Conservation (phyloP, 35 echinoderm and acorn worm genomes). For the Lytechinus pictus region DNA sequence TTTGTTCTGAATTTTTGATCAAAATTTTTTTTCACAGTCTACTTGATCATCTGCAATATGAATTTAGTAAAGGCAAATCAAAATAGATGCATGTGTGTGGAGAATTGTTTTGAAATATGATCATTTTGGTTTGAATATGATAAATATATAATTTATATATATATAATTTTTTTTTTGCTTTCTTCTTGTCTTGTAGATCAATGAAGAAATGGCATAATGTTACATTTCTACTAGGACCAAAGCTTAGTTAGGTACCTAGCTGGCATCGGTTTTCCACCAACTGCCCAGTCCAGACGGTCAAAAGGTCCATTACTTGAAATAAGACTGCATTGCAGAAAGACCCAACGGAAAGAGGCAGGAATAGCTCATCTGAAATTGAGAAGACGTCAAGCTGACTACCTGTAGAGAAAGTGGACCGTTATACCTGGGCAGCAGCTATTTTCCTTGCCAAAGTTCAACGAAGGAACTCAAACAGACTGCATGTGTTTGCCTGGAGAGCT, state of each 20-base stretch:
- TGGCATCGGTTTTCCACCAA: neutral
- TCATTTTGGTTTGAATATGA: neutral
- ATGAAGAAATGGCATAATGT: slow-evolving; percentile 27
- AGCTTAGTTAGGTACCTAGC: neutral
- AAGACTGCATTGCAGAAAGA: neutral
- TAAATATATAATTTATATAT: neutral
- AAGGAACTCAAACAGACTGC: neutral
- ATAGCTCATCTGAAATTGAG: neutral
- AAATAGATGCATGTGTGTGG: neutral
- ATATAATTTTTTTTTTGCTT: neutral
- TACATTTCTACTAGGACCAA: neutral
- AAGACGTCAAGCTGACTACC: neutral
- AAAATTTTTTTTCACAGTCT: too few relatives aligned
- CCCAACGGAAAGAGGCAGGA: neutral
- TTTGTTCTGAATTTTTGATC: too few relatives aligned
- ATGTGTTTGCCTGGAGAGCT: neutral
- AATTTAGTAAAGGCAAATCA: neutral
- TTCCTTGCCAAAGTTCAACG: neutral
- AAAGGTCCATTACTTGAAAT: neutral
- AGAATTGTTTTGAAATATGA: neutral
- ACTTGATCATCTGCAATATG: neutral
- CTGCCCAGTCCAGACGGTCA: neutral
- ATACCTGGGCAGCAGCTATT: neutral
- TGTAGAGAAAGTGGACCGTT: neutral
- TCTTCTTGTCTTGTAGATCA: neutral